Conservation (phyloP, 2,888 invertebrate genomes). For the Monoplex corrugatus region DNA sequence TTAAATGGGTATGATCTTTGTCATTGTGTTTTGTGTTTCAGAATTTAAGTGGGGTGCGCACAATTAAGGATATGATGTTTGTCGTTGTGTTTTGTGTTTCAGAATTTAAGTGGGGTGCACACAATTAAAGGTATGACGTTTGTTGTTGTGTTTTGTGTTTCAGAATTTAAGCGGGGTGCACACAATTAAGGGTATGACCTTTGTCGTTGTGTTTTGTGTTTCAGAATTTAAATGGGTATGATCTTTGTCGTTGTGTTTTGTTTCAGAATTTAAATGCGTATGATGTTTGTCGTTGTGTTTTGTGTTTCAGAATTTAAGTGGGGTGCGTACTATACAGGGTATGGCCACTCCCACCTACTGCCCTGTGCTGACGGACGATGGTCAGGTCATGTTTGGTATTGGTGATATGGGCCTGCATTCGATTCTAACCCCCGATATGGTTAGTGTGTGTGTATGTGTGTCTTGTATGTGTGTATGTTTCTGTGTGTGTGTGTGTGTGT, state of each 20-base stretch:
- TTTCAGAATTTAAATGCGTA: not conserved
- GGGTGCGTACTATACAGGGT: conserved; percentile 61
- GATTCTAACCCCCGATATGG: conserved; percentile 85
- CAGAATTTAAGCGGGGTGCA: too few species aligned
- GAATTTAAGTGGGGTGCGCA: too few species aligned
- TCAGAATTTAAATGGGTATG: too few species aligned
- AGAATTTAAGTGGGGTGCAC: too few species aligned
- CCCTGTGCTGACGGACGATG: conserved; percentile 87
- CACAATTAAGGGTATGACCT: too few species aligned
- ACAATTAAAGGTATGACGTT: too few species aligned
- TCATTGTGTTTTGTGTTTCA: too few species aligned
- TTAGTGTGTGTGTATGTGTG: conserved; percentile 62
- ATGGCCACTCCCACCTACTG: conserved; percentile 88
- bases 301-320: conserved; percentile 69
- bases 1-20: too few species aligned
- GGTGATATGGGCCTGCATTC: conserved; percentile 92
- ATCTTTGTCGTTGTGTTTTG: not conserved
- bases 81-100: too few species aligned
- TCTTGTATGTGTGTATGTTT: conserved; percentile 4
- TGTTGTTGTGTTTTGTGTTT: too few species aligned
- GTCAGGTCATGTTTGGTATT: conserved; percentile 90
- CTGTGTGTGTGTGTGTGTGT: not conserved
- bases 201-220: too few species aligned
- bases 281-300: not conserved
- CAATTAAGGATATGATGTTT: too few species aligned